Conservation (phyloP, 2,113 vertebrate genomes). For the Zosterops borbonicus region DNA sequence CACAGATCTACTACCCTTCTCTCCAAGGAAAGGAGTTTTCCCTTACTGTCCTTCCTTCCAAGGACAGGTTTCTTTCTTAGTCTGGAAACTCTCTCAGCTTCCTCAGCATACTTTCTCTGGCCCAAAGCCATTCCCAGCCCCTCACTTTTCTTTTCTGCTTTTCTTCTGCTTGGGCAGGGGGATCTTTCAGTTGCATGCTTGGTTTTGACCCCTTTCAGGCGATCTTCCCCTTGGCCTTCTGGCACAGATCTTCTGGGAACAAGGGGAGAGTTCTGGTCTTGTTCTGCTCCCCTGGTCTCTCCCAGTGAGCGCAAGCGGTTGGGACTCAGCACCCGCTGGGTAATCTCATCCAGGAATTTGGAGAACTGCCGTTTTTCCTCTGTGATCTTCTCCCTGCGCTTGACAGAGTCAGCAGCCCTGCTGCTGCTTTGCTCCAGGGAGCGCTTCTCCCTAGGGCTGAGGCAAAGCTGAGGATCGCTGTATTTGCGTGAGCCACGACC, state of each 20-base stretch:
- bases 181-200: background rate
- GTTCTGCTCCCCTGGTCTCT: constrained; percentile 39
- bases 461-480: constrained; percentile 42
- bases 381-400: constrained; percentile 64
- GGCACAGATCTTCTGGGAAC: background rate
- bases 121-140: background rate
- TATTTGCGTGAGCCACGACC: background rate
- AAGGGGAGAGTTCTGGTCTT: constrained; percentile 6
- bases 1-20: constrained; percentile 53
- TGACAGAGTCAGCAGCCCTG: background rate
- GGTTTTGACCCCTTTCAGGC: background rate
- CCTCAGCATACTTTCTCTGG: constrained; percentile 41
- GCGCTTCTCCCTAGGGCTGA: background rate
- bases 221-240: constrained; percentile 1
- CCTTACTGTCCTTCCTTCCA: constrained; percentile 42
- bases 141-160: constrained; percentile 51
- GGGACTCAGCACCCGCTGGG: constrained; percentile 78
- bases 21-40: constrained; percentile 46
- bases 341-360: constrained; percentile 86
- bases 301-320: constrained; percentile 64
- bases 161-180: constrained; percentile 67
- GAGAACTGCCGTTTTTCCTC: constrained; percentile 86
- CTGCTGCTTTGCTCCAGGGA: constrained; percentile 31
- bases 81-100: constrained; percentile 37
- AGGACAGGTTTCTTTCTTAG: constrained; percentile 34